These are phyloP conservation scores for Mellilla xanthometata DNA, from an alignment of 2,888 invertebrate species.

Conservation along the genomic window DNA sequence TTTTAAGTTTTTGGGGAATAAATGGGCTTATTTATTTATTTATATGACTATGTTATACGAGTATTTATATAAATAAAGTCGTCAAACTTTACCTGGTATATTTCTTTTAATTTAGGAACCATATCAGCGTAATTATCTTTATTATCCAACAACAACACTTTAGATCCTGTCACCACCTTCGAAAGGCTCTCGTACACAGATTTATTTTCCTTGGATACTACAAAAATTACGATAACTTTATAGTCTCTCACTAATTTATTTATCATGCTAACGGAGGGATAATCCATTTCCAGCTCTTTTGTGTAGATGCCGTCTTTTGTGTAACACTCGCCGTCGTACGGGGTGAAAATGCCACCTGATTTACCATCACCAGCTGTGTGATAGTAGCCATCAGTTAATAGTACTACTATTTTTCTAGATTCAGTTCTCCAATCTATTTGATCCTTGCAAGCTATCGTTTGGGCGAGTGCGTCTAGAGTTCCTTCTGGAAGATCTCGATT, in stretches of 20 bases:
- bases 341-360: constrained; percentile 85
- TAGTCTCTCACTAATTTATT: constrained; percentile 63
- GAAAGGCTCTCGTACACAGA: constrained; percentile 39
- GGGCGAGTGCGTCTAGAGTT: constrained; percentile 94
- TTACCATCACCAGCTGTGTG: constrained; percentile 92
- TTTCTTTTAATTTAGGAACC: constrained; percentile 37
- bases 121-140: constrained; percentile 22
- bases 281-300: constrained; percentile 85
- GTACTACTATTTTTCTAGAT: constrained; percentile 89
- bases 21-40: too few relatives aligned
- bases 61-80: too few relatives aligned
- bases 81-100: constrained; percentile 48
- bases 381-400: constrained; percentile 89
- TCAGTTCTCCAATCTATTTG: constrained; percentile 90
- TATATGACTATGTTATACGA: too few relatives aligned
- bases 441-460: constrained; percentile 84
- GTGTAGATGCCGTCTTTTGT: constrained; percentile 79
- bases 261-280: constrained; percentile 89
- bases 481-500: constrained; percentile 90
- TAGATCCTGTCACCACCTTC: constrained; percentile 44
- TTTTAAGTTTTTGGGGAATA: too few relatives aligned
- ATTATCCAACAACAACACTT: constrained; percentile 20
- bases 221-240: constrained; percentile 51
- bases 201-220: constrained; percentile 13
- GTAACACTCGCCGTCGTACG: constrained; percentile 88